These are phyloP conservation scores for Sphecodes monilicornis DNA, from an alignment of 2,888 invertebrate species.

Conservation along the genomic window DNA sequence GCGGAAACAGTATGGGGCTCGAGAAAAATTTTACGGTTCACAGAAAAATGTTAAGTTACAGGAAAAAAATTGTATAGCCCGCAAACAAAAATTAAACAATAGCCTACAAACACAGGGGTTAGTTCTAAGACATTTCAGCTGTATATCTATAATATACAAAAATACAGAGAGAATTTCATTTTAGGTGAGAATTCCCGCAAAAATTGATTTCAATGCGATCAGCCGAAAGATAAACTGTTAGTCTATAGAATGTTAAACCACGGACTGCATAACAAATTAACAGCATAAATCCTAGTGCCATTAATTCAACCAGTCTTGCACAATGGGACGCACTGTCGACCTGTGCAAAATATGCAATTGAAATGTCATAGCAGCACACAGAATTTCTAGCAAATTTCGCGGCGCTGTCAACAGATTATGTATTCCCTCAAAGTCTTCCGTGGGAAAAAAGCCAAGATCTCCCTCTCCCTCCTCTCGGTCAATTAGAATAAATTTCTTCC, in stretches of 20 bases:
- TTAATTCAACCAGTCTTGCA: not conserved
- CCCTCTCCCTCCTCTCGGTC: not conserved
- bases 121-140: not conserved
- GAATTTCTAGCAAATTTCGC: constrained; percentile 10
- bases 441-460: not conserved
- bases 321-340: not conserved
- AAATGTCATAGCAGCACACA: not conserved
- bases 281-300: not conserved
- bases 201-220: not conserved
- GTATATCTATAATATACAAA: not conserved
- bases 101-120: too few species aligned
- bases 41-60: not conserved
- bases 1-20: too few species aligned
- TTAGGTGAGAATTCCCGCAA: not conserved
- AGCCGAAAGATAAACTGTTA: not conserved
- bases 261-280: not conserved
- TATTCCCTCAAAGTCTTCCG: not conserved
- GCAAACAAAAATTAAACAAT: not conserved
- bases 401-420: constrained; percentile 3
- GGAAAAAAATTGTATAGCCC: not conserved
- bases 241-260: not conserved
- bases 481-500: constrained; percentile 50
- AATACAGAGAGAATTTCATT: not conserved
- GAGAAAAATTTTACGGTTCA: too few species aligned
- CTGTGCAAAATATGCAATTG: not conserved